Percentiles rank a stretch among this genome's conserved stretches.
These are phyloP conservation scores for Scaptomyza polygonia DNA, from an alignment of 2,888 invertebrate species.

Conservation along the genomic window DNA sequence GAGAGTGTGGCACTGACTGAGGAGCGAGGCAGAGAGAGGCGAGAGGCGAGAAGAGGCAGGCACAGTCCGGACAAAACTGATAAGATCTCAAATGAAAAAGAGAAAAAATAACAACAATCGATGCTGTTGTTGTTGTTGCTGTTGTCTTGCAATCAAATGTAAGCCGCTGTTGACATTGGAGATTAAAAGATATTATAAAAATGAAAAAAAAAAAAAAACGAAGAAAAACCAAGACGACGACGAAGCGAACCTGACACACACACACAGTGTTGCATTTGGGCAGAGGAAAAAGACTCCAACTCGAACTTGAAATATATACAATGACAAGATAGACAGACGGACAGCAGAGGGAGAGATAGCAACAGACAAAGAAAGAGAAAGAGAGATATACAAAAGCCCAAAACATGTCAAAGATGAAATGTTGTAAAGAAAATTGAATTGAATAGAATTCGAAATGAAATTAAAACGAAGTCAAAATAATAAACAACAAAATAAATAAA, in stretches of 20 bases:
- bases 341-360: slow-evolving; percentile 17
- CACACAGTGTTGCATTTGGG: slow-evolving; percentile 40
- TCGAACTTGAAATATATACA: slow-evolving; percentile 50
- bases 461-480: slow-evolving; percentile 69
- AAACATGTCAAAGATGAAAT: slow-evolving; percentile 79
- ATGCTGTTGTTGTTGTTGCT: slow-evolving; percentile 33
- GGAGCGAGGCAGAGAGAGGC: slow-evolving; percentile 12
- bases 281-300: slow-evolving; percentile 39
- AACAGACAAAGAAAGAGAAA: slow-evolving; percentile 9
- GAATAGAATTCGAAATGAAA: slow-evolving; percentile 61
- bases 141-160: slow-evolving; percentile 81
- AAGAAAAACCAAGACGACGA: slow-evolving; percentile 61
- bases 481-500: slow-evolving; percentile 63
- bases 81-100: slow-evolving; percentile 64
- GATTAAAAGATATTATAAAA: slow-evolving; percentile 80
- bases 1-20: slow-evolving; percentile 56
- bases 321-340: slow-evolving; percentile 39
- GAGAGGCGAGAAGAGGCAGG: slow-evolving; percentile 9
- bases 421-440: slow-evolving; percentile 78
- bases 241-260: slow-evolving; percentile 41
- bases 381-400: slow-evolving; percentile 43
- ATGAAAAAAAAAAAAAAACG: neutral
- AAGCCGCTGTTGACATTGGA: slow-evolving; percentile 81
- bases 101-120: slow-evolving; percentile 49
- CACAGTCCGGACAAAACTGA: slow-evolving; percentile 57